These are phyloP conservation scores for Pipa parva DNA, from an alignment of 2,113 vertebrate genomes.

Conservation along the genomic window DNA sequence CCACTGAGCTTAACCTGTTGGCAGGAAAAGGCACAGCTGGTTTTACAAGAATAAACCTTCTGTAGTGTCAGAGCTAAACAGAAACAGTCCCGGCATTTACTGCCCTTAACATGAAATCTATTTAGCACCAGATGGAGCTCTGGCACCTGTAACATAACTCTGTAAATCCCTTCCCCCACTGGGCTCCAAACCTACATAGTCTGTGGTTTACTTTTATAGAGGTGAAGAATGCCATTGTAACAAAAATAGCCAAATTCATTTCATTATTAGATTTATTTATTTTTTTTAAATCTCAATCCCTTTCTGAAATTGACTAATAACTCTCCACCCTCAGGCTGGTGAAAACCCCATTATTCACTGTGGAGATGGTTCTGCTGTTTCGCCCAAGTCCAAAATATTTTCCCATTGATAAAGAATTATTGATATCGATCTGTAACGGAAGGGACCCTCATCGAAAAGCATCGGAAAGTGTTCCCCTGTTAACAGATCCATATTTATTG, in stretches of 20 bases:
- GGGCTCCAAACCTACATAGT: background rate
- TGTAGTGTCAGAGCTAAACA: background rate
- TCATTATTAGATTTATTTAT: background rate
- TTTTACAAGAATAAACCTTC: conserved; percentile 1
- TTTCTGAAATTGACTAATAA: too few relatives aligned
- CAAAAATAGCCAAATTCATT: background rate
- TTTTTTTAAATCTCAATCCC: too few relatives aligned
- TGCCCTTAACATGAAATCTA: background rate
- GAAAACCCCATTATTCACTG: too few relatives aligned
- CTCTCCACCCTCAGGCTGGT: too few relatives aligned
- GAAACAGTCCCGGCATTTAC: background rate
- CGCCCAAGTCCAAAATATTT: too few relatives aligned
- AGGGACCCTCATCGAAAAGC: too few relatives aligned
- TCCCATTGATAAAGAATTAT: too few relatives aligned
- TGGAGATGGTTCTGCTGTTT: too few relatives aligned
- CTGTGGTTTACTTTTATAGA: background rate
- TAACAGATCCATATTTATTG: too few relatives aligned
- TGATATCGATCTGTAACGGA: too few relatives aligned
- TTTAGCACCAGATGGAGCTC: background rate
- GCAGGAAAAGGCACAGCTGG: background rate
- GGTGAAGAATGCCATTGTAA: background rate
- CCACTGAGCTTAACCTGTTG: background rate
- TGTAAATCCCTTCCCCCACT: background rate
- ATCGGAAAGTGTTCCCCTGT: too few relatives aligned
- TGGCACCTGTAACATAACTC: background rate